A percentile compares a stretch with the other conserved stretches of the same genome.
phyloP scores from a whole-genome alignment of 2,888 invertebrate species.

The Leptopterna dolabrata region DNA sequence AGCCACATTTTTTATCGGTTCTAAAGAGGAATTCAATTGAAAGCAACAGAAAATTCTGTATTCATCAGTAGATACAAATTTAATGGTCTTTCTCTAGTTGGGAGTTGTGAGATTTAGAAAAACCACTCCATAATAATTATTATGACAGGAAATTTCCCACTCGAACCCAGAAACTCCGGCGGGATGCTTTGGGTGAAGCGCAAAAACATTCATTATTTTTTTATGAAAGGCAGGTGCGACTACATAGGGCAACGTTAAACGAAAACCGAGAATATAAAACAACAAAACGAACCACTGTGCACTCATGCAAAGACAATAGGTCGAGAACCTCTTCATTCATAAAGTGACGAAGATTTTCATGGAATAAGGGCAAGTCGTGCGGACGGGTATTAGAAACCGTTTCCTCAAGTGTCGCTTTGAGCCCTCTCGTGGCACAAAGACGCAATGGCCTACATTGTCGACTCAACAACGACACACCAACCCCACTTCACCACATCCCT shows the following conservation, averaged over 20 bases:
- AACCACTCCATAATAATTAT: too few species aligned
- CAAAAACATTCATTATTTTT: not conserved
- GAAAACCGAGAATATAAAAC: not conserved
- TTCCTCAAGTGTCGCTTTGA: not conserved
- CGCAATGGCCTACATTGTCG: not conserved
- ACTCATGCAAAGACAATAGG: not conserved
- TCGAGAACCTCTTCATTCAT: not conserved
- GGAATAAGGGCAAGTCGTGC: not conserved
- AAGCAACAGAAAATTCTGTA: too few species aligned
- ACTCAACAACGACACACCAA: not conserved
- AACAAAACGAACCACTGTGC: not conserved
- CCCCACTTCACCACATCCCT: not conserved
- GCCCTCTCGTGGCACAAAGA: not conserved
- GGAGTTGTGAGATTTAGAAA: too few species aligned
- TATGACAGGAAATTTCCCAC: too few species aligned
- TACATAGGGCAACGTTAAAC: not conserved
- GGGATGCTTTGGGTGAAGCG: too few species aligned
- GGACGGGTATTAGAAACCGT: not conserved
- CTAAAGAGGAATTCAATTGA: too few species aligned
- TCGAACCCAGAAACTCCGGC: too few species aligned
- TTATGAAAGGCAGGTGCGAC: not conserved
- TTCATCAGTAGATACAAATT: too few species aligned
- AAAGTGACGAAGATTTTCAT: not conserved
- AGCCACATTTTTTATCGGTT: too few species aligned
- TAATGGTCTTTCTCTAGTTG: too few species aligned